Conservation (phyloP, 2,797 vertebrate species). For the Pelochelys cantorii region DNA sequence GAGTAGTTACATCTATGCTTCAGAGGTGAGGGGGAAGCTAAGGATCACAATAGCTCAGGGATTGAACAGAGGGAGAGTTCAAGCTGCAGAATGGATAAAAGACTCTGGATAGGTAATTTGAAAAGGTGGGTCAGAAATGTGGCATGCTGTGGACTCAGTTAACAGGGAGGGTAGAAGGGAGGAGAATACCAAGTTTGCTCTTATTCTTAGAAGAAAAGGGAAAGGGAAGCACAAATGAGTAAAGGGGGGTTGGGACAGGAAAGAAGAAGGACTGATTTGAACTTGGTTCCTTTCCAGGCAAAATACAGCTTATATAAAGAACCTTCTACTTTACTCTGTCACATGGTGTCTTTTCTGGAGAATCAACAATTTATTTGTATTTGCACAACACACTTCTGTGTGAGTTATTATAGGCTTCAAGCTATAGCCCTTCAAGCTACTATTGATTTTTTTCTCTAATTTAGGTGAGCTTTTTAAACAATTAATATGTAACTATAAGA, state of each 20-base stretch:
- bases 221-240: neutral
- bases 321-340: neutral
- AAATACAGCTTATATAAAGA: neutral
- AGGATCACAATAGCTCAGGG: neutral
- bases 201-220: neutral
- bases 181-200: neutral
- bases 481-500: neutral
- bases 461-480: neutral
- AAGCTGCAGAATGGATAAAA: neutral
- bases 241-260: neutral
- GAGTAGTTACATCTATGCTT: neutral
- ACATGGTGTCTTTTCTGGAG: neutral
- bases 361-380: neutral
- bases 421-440: neutral
- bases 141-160: neutral
- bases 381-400: neutral
- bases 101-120: neutral
- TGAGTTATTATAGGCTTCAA: neutral
- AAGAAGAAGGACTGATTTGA: neutral
- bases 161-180: neutral
- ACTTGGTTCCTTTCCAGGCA: neutral
- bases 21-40: neutral
- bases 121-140: neutral
- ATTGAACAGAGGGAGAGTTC: neutral
- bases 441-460: neutral